phyloP scores from a whole-genome alignment of 2,888 invertebrate species.

The Xanthorhoe designata region DNA sequence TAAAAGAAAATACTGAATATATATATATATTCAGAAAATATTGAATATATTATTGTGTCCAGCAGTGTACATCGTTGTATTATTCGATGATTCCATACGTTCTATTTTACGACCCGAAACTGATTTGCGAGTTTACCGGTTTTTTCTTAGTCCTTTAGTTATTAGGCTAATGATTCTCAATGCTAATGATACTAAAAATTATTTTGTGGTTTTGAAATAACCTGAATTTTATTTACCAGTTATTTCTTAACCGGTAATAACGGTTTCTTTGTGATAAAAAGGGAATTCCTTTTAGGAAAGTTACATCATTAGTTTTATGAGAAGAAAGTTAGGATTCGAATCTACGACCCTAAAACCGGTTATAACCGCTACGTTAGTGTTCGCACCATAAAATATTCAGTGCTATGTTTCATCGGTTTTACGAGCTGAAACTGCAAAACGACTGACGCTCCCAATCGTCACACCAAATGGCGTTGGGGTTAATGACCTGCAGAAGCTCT shows the following conservation, averaged over 20 bases:
- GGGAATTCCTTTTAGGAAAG: no score
- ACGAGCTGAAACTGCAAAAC: conserved; percentile 22
- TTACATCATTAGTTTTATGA: no score
- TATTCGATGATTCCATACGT: not conserved
- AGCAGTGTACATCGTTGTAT: conserved; percentile 4
- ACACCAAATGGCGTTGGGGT: not conserved
- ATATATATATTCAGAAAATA: no score
- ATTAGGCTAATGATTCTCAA: no score
- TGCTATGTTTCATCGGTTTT: conserved; percentile 27
- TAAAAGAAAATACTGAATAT: no score
- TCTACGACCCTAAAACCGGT: not conserved
- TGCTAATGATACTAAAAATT: no score
- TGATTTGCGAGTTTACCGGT: not conserved
- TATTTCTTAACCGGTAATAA: not conserved
- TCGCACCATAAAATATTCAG: conserved; percentile 27
- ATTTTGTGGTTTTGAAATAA: not conserved
- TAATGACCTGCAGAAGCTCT: not conserved
- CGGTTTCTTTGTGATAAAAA: no score
- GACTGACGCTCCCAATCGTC: conserved; percentile 1
- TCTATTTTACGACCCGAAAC: not conserved
- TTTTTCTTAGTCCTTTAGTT: not conserved
- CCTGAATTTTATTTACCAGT: not conserved
- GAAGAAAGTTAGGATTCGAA: not conserved
- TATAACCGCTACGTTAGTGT: not conserved
- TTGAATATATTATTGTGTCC: conserved; percentile 10